Conservation (phyloP, 1,140 invertebrate species). For the Drosophila azteca region DNA sequence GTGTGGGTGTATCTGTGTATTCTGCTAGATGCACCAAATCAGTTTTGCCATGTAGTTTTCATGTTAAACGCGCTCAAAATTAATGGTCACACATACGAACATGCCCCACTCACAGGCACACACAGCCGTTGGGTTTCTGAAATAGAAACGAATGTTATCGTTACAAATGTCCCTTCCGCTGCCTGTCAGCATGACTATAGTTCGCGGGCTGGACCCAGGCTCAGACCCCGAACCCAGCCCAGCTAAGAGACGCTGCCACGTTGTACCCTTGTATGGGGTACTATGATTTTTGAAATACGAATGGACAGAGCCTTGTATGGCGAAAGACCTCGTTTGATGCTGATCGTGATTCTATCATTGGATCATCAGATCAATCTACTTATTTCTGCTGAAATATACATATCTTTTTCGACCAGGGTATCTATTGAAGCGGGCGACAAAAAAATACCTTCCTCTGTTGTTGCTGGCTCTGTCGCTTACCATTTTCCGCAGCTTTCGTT, state of each 20-base stretch:
- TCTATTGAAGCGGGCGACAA: no score
- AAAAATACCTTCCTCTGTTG: background rate
- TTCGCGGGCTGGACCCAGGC: conserved; percentile 47
- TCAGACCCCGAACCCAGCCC: background rate
- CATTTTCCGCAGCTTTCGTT: conserved; percentile 46
- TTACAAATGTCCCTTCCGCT: conserved; percentile 79
- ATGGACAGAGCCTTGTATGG: no score
- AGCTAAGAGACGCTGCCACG: background rate
- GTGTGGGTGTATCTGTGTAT: conserved; percentile 20
- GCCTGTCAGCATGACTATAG: conserved; percentile 72
- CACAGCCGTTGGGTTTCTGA: conserved; percentile 45
- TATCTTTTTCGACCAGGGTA: no score
- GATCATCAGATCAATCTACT: no score
- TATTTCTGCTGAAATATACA: no score
- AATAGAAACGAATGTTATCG: conserved; percentile 79
- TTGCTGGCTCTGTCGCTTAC: conserved; percentile 22
- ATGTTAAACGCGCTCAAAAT: conserved; percentile 81
- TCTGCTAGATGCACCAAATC: conserved; percentile 67
- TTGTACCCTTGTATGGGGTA: background rate
- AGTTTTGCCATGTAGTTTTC: conserved; percentile 80
- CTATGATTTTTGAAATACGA: no score
- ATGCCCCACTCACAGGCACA: conserved; percentile 11
- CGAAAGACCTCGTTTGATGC: no score
- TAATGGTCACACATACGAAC: conserved; percentile 68
- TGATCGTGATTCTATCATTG: no score